phyloP scores from a whole-genome alignment of 92 coral and sea anemone species.

The Heliopora coerulea region DNA sequence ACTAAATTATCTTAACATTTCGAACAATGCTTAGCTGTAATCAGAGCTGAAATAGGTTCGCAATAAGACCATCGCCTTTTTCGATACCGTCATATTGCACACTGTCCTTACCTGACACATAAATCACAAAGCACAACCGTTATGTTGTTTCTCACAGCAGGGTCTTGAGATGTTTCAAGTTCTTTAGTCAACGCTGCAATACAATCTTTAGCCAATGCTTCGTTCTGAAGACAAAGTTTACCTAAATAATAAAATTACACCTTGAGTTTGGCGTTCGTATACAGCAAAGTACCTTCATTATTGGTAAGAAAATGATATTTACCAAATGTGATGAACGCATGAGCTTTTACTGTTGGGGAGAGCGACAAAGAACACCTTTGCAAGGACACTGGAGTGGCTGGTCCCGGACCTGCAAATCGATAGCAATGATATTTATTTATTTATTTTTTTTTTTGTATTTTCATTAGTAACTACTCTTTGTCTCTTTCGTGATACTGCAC shows the following conservation, averaged over 20 bases:
- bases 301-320: conserved; percentile 17
- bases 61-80: too few relatives aligned
- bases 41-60: too few relatives aligned
- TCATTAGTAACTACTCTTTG: neutral
- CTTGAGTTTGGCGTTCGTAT: neutral
- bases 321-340: conserved; percentile 95
- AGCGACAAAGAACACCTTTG: conserved; percentile 57
- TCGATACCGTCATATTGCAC: too few relatives aligned
- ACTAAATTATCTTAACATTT: too few relatives aligned
- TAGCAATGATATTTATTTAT: too few relatives aligned
- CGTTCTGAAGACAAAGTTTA: conserved; percentile 96
- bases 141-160: conserved; percentile 93
- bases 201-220: conserved; percentile 86
- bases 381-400: conserved; percentile 50
- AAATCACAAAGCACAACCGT: conserved; percentile 93
- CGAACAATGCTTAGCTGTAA: too few relatives aligned
- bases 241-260: conserved; percentile 11
- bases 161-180: conserved; percentile 80
- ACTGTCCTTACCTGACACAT: conserved; percentile 74
- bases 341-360: conserved; percentile 91
- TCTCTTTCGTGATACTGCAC: too few relatives aligned
- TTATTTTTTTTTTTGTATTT: neutral
- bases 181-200: conserved; percentile 90
- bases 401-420: conserved; percentile 25
- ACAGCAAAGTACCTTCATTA: too few relatives aligned